phyloP scores from a whole-genome alignment of 1,140 invertebrate genomes.

The Vollenhovia emeryi region DNA sequence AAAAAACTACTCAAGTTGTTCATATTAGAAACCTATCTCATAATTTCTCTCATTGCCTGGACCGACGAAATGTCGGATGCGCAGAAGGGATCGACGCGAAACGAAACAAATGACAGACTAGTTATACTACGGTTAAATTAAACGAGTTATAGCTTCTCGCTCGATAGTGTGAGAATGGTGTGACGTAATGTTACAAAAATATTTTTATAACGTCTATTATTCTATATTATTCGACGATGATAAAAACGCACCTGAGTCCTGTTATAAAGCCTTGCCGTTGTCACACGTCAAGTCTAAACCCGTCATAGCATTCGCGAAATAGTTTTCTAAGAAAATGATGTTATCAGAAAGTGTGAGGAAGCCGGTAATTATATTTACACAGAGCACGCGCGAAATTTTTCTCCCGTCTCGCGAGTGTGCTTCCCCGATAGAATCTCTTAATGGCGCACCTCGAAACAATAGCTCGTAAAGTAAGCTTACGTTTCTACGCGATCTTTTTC shows the following conservation, averaged over 20 bases:
- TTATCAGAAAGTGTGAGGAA: slow-evolving; percentile 8
- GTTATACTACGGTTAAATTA: background rate
- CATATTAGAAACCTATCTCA: too few species aligned
- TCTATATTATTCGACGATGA: background rate
- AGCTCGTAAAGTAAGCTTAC: background rate
- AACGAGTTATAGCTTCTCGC: background rate
- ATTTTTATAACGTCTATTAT: background rate
- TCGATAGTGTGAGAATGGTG: background rate
- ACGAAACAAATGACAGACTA: too few species aligned
- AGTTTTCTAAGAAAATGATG: background rate
- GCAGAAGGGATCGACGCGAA: too few species aligned
- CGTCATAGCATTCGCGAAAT: background rate
- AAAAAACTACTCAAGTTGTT: too few species aligned
- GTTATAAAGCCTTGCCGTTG: background rate
- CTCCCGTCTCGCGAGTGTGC: background rate
- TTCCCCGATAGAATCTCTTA: slow-evolving; percentile 15
- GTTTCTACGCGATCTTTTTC: slow-evolving; percentile 16
- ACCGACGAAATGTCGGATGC: too few species aligned
- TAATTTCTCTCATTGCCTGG: too few species aligned
- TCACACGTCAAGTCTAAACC: background rate
- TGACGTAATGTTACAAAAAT: background rate
- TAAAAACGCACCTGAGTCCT: background rate
- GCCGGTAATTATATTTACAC: slow-evolving; percentile 18
- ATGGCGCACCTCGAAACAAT: background rate
- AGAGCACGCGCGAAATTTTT: background rate